These are phyloP conservation scores for Eugnorisma glareosa DNA, from an alignment of 2,888 invertebrate genomes.

Conservation along the genomic window DNA sequence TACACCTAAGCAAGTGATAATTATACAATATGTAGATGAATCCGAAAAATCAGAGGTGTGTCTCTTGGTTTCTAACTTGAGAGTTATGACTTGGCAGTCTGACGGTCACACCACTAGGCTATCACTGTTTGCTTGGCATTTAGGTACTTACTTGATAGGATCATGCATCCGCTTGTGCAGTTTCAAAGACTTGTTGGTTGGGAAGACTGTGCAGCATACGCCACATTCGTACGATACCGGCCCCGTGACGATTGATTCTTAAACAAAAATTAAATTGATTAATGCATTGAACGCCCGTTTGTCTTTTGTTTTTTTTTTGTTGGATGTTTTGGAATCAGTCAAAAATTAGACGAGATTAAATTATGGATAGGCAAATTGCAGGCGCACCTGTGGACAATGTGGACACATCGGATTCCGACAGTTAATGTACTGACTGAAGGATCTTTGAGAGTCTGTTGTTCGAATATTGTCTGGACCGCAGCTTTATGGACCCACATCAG, in stretches of 20 bases:
- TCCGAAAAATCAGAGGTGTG: too few species aligned
- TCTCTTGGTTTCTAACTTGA: too few species aligned
- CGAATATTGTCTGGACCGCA: background rate
- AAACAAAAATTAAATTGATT: slow-evolving; percentile 45
- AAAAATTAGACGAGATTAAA: background rate
- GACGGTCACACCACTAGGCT: too few species aligned
- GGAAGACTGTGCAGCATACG: slow-evolving; percentile 93
- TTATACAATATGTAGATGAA: too few species aligned
- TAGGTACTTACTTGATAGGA: slow-evolving; percentile 89
- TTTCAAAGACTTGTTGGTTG: slow-evolving; percentile 92
- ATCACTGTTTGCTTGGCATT: too few species aligned
- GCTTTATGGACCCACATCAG: background rate
- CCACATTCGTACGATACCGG: slow-evolving; percentile 88
- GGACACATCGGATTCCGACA: background rate
- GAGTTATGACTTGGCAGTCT: too few species aligned
- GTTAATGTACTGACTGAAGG: background rate
- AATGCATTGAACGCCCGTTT: too few species aligned
- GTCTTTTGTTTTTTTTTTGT: background rate
- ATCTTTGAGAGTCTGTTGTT: background rate
- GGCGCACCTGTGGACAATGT: background rate
- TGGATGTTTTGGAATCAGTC: too few species aligned
- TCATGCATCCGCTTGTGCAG: slow-evolving; percentile 94
- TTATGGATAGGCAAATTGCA: background rate
- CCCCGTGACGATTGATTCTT: slow-evolving; percentile 51
- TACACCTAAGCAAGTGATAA: too few species aligned